Conservation (phyloP, 2,888 invertebrate species). For the Zonitis immaculata region DNA sequence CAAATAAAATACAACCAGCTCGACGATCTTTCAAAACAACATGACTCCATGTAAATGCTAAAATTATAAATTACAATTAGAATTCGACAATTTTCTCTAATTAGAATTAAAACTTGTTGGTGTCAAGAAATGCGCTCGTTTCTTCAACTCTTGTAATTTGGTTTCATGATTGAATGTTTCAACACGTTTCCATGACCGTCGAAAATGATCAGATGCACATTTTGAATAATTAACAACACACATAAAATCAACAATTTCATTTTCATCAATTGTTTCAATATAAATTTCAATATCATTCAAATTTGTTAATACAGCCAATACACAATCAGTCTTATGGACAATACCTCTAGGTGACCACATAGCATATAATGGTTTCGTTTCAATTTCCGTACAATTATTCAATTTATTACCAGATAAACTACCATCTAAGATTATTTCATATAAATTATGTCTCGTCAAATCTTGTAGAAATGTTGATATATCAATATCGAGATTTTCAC, state of each 20-base stretch:
- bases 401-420: slow-evolving; percentile 33
- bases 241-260: slow-evolving; percentile 30
- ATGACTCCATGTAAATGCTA: slow-evolving; percentile 43
- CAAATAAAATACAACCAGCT: slow-evolving; percentile 34
- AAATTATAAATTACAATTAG: neutral
- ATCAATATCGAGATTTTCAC: slow-evolving; percentile 34
- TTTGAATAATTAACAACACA: slow-evolving; percentile 35
- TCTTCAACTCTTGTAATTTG: slow-evolving; percentile 34
- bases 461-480: slow-evolving; percentile 31
- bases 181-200: slow-evolving; percentile 28
- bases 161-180: slow-evolving; percentile 17
- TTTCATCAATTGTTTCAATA: slow-evolving; percentile 30
- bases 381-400: slow-evolving; percentile 23
- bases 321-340: slow-evolving; percentile 31
- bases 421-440: slow-evolving; percentile 32
- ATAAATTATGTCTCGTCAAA: slow-evolving; percentile 31
- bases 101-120: slow-evolving; percentile 40
- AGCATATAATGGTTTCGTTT: slow-evolving; percentile 28
- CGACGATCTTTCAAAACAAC: slow-evolving; percentile 24
- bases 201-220: slow-evolving; percentile 30
- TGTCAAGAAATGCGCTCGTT: slow-evolving; percentile 30
- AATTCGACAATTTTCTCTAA: neutral
- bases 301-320: slow-evolving; percentile 37
- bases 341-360: slow-evolving; percentile 40
- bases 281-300: slow-evolving; percentile 38